Percentiles rank a stretch among this genome's conserved stretches.
phyloP scores from a whole-genome alignment of 2,888 invertebrate species.

The Epinotia ramella region DNA sequence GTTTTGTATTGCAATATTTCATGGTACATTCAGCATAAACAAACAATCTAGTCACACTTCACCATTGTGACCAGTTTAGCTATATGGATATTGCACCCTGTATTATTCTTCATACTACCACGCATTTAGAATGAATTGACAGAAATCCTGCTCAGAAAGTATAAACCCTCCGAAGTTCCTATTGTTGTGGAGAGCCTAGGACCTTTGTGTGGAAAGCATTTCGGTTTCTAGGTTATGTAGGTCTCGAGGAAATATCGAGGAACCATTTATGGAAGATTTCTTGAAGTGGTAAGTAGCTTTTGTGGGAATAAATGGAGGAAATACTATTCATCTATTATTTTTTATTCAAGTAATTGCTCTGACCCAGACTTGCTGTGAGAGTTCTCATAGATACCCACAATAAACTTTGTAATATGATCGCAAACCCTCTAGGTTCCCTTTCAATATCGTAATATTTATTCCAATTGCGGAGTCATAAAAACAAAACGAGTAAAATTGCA shows the following conservation, averaged over 20 bases:
- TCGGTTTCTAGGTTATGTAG: constrained; percentile 7
- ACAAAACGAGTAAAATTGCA: background rate
- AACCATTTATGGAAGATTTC: constrained; percentile 1
- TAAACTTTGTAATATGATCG: too few relatives aligned
- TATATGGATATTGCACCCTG: background rate
- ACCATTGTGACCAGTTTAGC: too few relatives aligned
- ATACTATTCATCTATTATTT: too few relatives aligned
- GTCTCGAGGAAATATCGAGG: background rate
- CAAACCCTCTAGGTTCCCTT: too few relatives aligned
- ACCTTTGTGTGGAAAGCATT: constrained; percentile 33
- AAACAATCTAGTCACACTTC: too few relatives aligned
- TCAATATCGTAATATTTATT: background rate
- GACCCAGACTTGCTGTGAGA: too few relatives aligned
- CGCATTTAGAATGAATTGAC: constrained; percentile 7
- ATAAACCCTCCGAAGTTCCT: constrained; percentile 19
- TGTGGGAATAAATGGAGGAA: background rate
- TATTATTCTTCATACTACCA: background rate
- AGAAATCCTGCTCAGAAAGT: constrained; percentile 6
- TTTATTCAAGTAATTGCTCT: too few relatives aligned
- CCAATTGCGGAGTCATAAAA: background rate
- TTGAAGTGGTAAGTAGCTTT: background rate
- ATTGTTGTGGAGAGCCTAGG: constrained; percentile 34
- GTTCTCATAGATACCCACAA: too few relatives aligned
- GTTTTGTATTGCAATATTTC: too few relatives aligned
- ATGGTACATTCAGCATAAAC: too few relatives aligned